Evolutionary conservation across 2,888 invertebrate species (phyloP).

Genomic region (Cantharis flavilabris): DNA sequence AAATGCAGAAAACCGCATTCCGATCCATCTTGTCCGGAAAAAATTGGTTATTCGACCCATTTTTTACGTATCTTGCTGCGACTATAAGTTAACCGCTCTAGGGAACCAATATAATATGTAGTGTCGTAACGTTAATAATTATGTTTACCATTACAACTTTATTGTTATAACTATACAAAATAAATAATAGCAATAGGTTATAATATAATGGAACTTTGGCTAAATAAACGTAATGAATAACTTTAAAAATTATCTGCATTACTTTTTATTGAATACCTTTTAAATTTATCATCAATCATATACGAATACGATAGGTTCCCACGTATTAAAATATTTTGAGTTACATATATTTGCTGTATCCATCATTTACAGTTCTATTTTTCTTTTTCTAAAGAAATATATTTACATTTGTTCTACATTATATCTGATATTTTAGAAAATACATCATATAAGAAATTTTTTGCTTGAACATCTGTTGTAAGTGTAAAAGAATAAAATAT

Average conservation of each 20-base stretch:
- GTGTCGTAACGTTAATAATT: too few relatives aligned
- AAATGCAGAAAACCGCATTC: too few relatives aligned
- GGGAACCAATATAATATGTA: too few relatives aligned
- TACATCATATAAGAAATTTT: neutral
- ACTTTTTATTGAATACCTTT: neutral
- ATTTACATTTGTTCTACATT: neutral
- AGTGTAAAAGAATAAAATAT: neutral
- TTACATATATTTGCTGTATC: neutral
- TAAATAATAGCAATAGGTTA: too few relatives aligned
- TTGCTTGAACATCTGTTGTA: neutral
- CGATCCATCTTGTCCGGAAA: too few relatives aligned
- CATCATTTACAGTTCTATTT: neutral
- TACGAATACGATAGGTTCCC: neutral
- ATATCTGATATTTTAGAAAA: neutral
- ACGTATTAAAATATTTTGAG: neutral
- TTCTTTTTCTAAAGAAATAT: neutral
- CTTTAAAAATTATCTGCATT: neutral
- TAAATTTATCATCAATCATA: neutral
- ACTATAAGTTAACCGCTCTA: too few relatives aligned
- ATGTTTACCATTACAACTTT: too few relatives aligned
- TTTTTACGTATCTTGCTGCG: too few relatives aligned
- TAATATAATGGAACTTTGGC: too few relatives aligned
- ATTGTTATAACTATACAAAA: too few relatives aligned
- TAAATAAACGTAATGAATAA: neutral
- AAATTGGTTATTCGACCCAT: too few relatives aligned